These are phyloP conservation scores for Carterocephalus palaemon DNA, from an alignment of 2,888 invertebrate genomes.

Conservation along the genomic window DNA sequence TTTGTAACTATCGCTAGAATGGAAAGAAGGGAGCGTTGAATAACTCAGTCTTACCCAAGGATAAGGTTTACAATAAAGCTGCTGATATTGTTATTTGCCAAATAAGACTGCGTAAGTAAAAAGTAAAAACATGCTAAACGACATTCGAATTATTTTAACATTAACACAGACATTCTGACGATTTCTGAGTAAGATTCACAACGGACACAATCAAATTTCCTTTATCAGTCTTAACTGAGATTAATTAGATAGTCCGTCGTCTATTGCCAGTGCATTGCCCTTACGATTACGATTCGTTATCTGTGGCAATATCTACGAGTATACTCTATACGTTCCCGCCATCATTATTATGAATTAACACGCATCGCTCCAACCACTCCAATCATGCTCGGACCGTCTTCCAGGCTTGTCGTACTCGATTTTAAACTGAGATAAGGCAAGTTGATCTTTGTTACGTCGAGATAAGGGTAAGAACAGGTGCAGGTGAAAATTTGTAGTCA, in stretches of 20 bases:
- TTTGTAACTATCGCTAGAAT: too few relatives aligned
- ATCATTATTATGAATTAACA: conserved; percentile 35
- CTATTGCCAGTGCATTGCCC: conserved; percentile 17
- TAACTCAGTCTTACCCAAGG: too few relatives aligned
- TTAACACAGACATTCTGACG: conserved; percentile 20
- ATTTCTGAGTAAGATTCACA: neutral
- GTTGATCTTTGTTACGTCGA: conserved; percentile 17
- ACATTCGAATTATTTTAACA: too few relatives aligned
- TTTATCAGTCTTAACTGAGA: conserved; percentile 23
- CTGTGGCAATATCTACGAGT: conserved; percentile 23
- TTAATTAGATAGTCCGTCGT: conserved; percentile 15
- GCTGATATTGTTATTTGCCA: too few relatives aligned
- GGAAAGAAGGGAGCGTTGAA: too few relatives aligned
- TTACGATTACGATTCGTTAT: conserved; percentile 19
- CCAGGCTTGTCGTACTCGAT: conserved; percentile 22
- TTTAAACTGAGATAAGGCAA: conserved; percentile 6
- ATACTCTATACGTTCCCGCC: conserved; percentile 25
- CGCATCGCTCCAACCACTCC: conserved; percentile 29
- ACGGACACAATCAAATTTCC: conserved; percentile 18
- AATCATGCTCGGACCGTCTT: conserved; percentile 21
- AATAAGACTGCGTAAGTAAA: too few relatives aligned
- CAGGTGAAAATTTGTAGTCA: conserved; percentile 18
- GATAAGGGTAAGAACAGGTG: conserved; percentile 19
- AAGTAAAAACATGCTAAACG: too few relatives aligned
- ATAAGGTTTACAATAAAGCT: too few relatives aligned